These are phyloP conservation scores for Oryzias sinensis DNA, from an alignment of 2,797 vertebrate species.

Conservation along the genomic window DNA sequence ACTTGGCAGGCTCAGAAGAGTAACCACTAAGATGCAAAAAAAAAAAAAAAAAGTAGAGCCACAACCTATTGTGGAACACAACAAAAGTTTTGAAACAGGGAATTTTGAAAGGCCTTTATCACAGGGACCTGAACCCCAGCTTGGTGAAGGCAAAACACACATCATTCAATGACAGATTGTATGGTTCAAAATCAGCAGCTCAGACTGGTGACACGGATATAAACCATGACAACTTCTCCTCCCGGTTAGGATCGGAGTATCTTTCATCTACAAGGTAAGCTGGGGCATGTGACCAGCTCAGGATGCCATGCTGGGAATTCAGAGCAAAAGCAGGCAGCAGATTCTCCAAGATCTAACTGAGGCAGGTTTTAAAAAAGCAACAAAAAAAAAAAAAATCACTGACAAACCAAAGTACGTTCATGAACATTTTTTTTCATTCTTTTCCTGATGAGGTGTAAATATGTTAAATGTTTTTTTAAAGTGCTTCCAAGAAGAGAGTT, in stretches of 20 bases:
- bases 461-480: too few relatives aligned
- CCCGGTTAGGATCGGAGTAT: constrained; percentile 8
- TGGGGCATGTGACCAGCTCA: constrained; percentile 60
- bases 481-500: too few relatives aligned
- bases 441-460: too few relatives aligned
- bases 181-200: constrained; percentile 19
- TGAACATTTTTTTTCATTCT: too few relatives aligned
- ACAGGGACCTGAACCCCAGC: constrained; percentile 4
- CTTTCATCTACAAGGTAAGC: constrained; percentile 46
- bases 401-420: too few relatives aligned
- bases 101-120: constrained; percentile 21
- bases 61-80: constrained; percentile 7
- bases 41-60: background rate
- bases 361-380: too few relatives aligned
- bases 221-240: constrained; percentile 10
- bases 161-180: constrained; percentile 18
- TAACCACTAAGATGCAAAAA: background rate
- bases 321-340: constrained; percentile 7
- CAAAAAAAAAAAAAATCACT: too few relatives aligned
- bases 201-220: background rate
- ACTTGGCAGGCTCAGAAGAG: constrained; percentile 17
- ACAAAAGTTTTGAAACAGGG: constrained; percentile 24
- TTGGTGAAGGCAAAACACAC: constrained; percentile 12
- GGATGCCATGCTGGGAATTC: constrained; percentile 31
- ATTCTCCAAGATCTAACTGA: background rate